Base-by-base conservation (phyloP, 2,888 invertebrate genomes). In the Drosophila limbata region DNA sequence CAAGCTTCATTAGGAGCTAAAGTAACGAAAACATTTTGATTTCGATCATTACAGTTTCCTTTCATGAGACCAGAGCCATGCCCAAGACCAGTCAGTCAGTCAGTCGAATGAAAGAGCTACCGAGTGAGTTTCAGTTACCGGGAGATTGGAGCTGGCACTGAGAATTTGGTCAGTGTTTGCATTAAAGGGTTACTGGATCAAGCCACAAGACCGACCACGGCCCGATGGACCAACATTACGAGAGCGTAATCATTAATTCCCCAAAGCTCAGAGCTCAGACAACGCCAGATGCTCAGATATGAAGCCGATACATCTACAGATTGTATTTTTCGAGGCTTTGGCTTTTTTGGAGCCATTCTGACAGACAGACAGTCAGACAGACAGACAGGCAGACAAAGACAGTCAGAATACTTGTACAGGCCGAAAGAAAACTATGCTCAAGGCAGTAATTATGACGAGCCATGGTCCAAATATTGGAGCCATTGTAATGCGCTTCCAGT, bases 131-230 rank as follows among this genome's bases (percentile, higher is more conserved):
- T 78, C 74, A 63, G 68, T 75, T 79, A 65, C 76, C 76, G 53
- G 45, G 17, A n/a, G 39, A 45, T 65, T 53, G 15, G 42, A 28
- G 37, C 57, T 53, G 53, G 17, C 40, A 62, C 62, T 70, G 64
- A 59, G 67, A 33, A 48, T 67, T 73, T 57, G 69, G 68, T 40
- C 53, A 64, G 45, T 79, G 79, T 70, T 79, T 79, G 76, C 73
- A 74, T 81, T 77, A 74, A 87, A 81, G 89, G 88, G 90, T 89
- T 89, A 86, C 88, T 88, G 84, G 90, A 88, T 86, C 89, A 90
- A 81, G 79, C 73, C 73, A 56, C 74, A 81, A 75, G 60, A 64
- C 67, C 72, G 68, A 73, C 75, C 52, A 44, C 44, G 28, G 50
- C 51, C 47, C 25, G 37, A 25, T 48, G 42, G 45, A 19, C 44